Evolutionary conservation across 2,113 vertebrate species (phyloP).

Genomic region (Potamarius usumacintae): DNA sequence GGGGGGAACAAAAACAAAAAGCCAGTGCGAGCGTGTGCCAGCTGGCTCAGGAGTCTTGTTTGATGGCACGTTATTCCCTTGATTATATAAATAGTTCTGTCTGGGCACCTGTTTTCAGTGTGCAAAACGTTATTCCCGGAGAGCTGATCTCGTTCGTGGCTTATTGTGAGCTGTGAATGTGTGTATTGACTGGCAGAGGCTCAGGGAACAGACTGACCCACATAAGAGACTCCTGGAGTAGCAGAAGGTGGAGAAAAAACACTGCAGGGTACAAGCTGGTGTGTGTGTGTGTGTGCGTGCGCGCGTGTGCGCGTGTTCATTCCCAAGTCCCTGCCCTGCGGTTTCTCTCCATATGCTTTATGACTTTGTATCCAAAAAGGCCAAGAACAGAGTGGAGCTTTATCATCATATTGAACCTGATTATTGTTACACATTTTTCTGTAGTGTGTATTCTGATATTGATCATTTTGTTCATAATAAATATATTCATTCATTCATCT

Average conservation of each 20-base stretch:
- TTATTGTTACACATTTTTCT: neutral
- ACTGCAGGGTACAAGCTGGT: slow-evolving; percentile 19
- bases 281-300: neutral
- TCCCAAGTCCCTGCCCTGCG: neutral
- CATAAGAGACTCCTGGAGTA: neutral
- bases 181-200: neutral
- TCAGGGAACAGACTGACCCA: slow-evolving; percentile 20
- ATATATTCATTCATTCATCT: neutral
- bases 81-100: neutral
- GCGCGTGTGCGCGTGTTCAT: neutral
- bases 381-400: neutral
- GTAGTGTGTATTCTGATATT: neutral
- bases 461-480: neutral
- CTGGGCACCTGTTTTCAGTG: slow-evolving; percentile 1
- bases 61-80: neutral
- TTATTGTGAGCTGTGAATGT: neutral
- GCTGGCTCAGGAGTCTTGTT: neutral
- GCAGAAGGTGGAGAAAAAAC: slow-evolving; percentile 26
- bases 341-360: neutral
- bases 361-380: neutral
- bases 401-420: neutral
- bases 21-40: neutral
- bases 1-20: neutral
- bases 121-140: neutral
- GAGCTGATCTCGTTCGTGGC: neutral